phyloP scores from a whole-genome alignment of 2,113 vertebrate species.

The Rousettus leschenaultii region DNA sequence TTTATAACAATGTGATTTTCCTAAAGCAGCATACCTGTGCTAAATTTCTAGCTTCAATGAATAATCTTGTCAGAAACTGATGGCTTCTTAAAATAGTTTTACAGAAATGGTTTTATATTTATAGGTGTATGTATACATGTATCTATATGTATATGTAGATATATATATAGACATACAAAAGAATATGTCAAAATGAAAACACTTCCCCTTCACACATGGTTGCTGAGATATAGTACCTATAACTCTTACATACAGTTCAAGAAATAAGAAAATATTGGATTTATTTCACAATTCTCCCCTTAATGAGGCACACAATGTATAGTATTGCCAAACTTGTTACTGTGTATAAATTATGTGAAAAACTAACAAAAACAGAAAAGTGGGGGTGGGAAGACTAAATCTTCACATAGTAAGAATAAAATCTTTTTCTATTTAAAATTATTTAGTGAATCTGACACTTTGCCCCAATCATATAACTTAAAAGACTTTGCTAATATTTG shows the following conservation, averaged over 20 bases:
- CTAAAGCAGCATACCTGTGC: background rate
- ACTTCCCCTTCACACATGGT: background rate
- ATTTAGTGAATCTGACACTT: background rate
- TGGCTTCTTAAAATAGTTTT: background rate
- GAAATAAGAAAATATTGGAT: constrained; percentile 31
- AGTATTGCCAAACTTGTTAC: background rate
- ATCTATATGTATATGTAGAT: background rate
- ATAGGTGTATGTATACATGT: background rate
- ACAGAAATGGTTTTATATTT: constrained; percentile 3
- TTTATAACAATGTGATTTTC: background rate
- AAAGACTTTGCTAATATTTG: background rate
- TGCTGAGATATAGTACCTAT: background rate
- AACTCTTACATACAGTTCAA: background rate
- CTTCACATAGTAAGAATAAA: constrained; percentile 4
- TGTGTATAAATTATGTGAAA: background rate
- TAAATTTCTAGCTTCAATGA: constrained; percentile 37
- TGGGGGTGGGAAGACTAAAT: background rate
- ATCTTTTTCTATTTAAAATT: constrained; percentile 39
- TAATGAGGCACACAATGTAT: background rate
- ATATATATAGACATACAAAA: background rate
- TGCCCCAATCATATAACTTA: background rate
- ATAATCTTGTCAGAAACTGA: background rate
- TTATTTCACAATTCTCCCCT: background rate
- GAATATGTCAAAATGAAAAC: background rate
- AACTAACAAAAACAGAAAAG: constrained; percentile 38